A percentile compares a stretch with the other conserved stretches of the same genome.
phyloP scores from a whole-genome alignment of 1,140 invertebrate species.

The Drosophila sp. region DNA sequence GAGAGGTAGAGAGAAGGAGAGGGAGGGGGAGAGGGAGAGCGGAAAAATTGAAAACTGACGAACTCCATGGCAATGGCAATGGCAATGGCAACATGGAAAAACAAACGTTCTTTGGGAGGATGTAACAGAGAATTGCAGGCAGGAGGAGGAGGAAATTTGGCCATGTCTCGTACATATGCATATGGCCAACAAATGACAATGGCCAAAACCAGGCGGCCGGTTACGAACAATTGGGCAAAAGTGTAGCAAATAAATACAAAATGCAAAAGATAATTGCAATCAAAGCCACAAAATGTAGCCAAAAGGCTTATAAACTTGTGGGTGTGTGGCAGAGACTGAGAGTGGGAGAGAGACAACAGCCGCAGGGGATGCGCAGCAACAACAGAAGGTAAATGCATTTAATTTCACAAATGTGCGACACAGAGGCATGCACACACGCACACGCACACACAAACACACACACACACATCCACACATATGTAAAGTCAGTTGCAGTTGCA shows the following conservation, averaged over 20 bases:
- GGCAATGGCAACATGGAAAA: neutral
- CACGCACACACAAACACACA: slow-evolving; percentile 28
- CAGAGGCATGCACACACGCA: slow-evolving; percentile 35
- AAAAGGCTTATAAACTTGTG: slow-evolving; percentile 78
- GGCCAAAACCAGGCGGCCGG: slow-evolving; percentile 34
- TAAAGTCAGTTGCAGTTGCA: slow-evolving; percentile 43
- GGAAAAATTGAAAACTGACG: slow-evolving; percentile 38
- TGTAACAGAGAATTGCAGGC: slow-evolving; percentile 24
- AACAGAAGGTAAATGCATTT: slow-evolving; percentile 64
- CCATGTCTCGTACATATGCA: slow-evolving; percentile 11
- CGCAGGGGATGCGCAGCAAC: slow-evolving; percentile 10
- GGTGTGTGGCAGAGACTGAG: slow-evolving; percentile 22
- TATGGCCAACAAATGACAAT: slow-evolving; percentile 54
- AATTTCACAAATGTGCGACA: slow-evolving; percentile 61
- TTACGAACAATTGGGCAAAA: slow-evolving; percentile 71
- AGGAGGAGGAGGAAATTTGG: slow-evolving; percentile 32
- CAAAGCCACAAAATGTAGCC: slow-evolving; percentile 78
- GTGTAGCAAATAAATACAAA: slow-evolving; percentile 82
- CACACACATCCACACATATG: slow-evolving; percentile 23
- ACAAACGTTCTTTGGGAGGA: slow-evolving; percentile 14
- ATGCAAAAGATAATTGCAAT: slow-evolving; percentile 80
- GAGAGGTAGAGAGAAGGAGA: neutral
- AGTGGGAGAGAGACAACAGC: neutral
- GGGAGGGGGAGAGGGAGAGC: neutral
- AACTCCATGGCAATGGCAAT: slow-evolving; percentile 2